phyloP scores from a whole-genome alignment of 1,140 invertebrate genomes.

The Drosophila rhopaloa region DNA sequence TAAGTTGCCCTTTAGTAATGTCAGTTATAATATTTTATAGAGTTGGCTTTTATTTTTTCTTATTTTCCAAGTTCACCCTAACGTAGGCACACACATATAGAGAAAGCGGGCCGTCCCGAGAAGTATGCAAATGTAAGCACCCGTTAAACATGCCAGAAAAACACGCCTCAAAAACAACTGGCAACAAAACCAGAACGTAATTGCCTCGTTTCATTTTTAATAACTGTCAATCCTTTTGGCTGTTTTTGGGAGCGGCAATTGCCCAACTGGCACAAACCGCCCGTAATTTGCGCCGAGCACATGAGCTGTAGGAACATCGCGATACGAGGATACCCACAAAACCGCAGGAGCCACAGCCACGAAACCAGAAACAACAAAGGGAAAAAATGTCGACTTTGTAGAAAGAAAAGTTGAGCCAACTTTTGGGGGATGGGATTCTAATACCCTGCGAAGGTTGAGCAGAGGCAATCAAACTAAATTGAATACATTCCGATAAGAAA shows the following conservation, averaged over 20 bases:
- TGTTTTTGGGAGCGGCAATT: conserved; percentile 68
- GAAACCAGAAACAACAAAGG: conserved; percentile 32
- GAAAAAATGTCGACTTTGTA: conserved; percentile 32
- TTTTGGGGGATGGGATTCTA: conserved; percentile 7
- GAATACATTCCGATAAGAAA: conserved; percentile 26
- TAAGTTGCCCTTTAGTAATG: no score
- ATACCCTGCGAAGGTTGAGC: conserved; percentile 20
- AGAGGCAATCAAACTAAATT: conserved; percentile 55
- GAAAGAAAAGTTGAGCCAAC: conserved; percentile 11
- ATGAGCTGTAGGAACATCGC: conserved; percentile 43
- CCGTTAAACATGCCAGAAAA: conserved; percentile 74
- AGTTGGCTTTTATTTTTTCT: not conserved
- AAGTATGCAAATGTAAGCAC: conserved; percentile 64
- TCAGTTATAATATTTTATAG: conserved; percentile 1
- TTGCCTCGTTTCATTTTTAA: conserved; percentile 82
- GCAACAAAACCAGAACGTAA: conserved; percentile 70
- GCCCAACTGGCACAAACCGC: conserved; percentile 62
- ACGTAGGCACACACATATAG: not conserved
- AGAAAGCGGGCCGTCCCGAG: not conserved
- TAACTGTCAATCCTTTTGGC: conserved; percentile 80
- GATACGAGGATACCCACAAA: conserved; percentile 18
- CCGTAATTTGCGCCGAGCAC: conserved; percentile 63
- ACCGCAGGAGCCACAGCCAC: conserved; percentile 40
- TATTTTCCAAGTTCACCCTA: conserved; percentile 16
- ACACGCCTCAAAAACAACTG: conserved; percentile 63